A percentile compares a stretch with the other conserved stretches of the same genome.
These are phyloP conservation scores for Sardina pilchardus DNA, from an alignment of 2,113 vertebrate genomes.

Conservation along the genomic window DNA sequence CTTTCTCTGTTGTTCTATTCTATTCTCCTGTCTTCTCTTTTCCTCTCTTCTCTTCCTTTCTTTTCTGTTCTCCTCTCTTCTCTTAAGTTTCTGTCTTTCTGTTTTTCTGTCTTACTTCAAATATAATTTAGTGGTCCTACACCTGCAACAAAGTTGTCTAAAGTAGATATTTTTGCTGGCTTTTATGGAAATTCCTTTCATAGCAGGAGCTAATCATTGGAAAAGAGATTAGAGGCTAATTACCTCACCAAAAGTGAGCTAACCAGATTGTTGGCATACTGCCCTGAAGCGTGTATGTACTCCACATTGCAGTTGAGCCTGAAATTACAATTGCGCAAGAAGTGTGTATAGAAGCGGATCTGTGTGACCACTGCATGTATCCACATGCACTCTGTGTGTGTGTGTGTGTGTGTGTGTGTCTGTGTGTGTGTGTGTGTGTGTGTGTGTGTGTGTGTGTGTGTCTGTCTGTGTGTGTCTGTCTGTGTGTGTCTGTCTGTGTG, in stretches of 20 bases:
- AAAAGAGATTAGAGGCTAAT: slow-evolving; percentile 20
- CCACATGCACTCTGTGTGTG: not conserved
- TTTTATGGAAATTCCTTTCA: not conserved
- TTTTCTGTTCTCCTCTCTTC: not conserved
- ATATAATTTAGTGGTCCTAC: too few relatives aligned
- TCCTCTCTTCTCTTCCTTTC: not conserved
- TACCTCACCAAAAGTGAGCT: slow-evolving; percentile 17
- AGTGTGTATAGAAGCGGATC: not conserved
- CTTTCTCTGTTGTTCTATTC: not conserved
- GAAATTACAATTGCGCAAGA: not conserved
- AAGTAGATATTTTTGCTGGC: not conserved
- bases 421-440: not conserved
- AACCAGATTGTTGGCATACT: slow-evolving; percentile 14
- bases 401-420: not conserved
- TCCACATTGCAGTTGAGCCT: not conserved
- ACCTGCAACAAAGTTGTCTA: not conserved
- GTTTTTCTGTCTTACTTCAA: not conserved
- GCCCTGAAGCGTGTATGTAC: not conserved
- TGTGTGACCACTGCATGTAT: not conserved
- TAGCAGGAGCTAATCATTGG: not conserved
- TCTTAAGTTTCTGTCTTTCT: not conserved
- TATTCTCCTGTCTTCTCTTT: not conserved
- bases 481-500: not conserved
- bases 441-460: too few relatives aligned
- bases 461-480: not conserved